Percentiles rank a stretch among this genome's conserved stretches.
phyloP scores from a whole-genome alignment of 2,797 vertebrate genomes.

The Phrynocephalus guinanensis region DNA sequence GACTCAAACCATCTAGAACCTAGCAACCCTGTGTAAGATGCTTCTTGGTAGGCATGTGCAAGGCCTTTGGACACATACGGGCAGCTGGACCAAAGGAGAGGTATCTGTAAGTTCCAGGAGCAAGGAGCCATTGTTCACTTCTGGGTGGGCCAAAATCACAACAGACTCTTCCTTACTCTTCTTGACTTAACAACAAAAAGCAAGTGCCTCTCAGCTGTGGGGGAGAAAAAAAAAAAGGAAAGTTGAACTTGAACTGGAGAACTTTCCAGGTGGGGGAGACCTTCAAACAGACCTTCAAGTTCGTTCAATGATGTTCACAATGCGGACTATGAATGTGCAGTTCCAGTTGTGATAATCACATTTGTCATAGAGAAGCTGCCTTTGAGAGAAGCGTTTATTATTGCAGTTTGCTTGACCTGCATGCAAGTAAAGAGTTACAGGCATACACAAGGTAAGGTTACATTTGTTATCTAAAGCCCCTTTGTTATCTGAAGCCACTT shows the following conservation, averaged over 20 bases:
- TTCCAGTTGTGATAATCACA: constrained; percentile 7
- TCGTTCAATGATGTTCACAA: background rate
- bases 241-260: background rate
- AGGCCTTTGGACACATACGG: too few relatives aligned
- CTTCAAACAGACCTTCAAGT: background rate
- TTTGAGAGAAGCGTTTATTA: constrained; percentile 7
- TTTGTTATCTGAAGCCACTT: background rate
- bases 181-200: background rate
- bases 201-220: too few relatives aligned
- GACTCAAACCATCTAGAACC: too few relatives aligned
- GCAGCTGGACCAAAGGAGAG: too few relatives aligned
- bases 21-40: too few relatives aligned
- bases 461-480: constrained; percentile 4
- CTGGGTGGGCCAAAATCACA: too few relatives aligned
- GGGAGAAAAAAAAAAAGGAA: too few relatives aligned
- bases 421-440: constrained; percentile 2
- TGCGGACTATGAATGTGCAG: background rate
- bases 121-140: too few relatives aligned
- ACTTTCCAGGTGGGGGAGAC: background rate
- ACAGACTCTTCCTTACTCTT: background rate
- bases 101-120: too few relatives aligned
- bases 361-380: background rate
- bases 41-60: too few relatives aligned
- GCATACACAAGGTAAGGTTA: background rate
- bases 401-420: background rate